A percentile compares a stretch with the other conserved stretches of the same genome.
Evolutionary conservation across 1,140 invertebrate genomes (phyloP).

Genomic region (Probaryconus sp.): DNA sequence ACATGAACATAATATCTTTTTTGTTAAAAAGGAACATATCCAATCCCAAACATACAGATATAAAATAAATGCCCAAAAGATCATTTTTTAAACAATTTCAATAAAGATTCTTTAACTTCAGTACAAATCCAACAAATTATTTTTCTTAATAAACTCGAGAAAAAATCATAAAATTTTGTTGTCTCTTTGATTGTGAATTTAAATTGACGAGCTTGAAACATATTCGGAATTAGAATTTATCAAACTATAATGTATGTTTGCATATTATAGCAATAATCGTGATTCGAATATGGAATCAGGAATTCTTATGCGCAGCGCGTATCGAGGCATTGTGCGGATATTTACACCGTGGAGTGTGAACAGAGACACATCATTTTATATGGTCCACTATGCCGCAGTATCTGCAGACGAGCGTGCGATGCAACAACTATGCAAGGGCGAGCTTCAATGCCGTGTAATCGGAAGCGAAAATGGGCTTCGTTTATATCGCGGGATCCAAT

Average conservation of each 20-base stretch:
- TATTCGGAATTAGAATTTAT: slow-evolving; percentile 10
- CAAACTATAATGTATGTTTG: slow-evolving; percentile 13
- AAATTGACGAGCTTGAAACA: too few species aligned
- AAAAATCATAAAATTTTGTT: too few species aligned
- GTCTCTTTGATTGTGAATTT: too few species aligned
- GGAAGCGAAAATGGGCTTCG: slow-evolving; percentile 40
- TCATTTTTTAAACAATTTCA: too few species aligned
- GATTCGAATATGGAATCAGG: slow-evolving; percentile 50
- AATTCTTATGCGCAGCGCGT: slow-evolving; percentile 18
- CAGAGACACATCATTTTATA: slow-evolving; percentile 38
- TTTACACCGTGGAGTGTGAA: slow-evolving; percentile 36
- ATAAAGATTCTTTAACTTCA: too few species aligned
- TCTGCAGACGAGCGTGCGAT: slow-evolving; percentile 19
- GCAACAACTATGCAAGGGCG: slow-evolving; percentile 23
- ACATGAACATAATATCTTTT: too few species aligned
- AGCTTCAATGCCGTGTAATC: slow-evolving; percentile 30
- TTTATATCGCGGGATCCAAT: slow-evolving; percentile 32
- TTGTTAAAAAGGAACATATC: too few species aligned
- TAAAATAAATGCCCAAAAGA: too few species aligned
- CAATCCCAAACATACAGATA: too few species aligned
- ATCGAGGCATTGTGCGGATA: slow-evolving; percentile 28
- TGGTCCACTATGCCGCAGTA: slow-evolving; percentile 14
- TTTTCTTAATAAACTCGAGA: too few species aligned
- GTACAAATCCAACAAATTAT: too few species aligned
- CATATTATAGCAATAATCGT: slow-evolving; percentile 35